Conservation (phyloP, 1,140 invertebrate species). For the Papilio polyxenes region DNA sequence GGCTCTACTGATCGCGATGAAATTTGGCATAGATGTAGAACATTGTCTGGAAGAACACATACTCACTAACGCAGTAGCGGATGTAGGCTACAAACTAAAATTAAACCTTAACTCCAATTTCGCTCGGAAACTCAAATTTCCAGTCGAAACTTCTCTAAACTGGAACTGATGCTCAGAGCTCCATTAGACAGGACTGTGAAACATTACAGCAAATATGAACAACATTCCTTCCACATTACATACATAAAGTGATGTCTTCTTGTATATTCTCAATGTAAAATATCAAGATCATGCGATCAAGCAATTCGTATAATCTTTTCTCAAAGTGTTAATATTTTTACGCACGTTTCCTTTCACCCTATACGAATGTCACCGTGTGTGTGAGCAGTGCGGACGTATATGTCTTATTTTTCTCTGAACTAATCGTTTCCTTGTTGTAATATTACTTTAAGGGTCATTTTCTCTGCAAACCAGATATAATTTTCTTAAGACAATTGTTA, state of each 20-base stretch:
- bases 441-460: not conserved
- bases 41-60: not conserved
- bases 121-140: not conserved
- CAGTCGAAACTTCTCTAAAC: not conserved
- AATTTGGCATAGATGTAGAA: not conserved
- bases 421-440: slow-evolving; percentile 36
- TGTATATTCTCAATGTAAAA: slow-evolving; percentile 39
- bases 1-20: no score
- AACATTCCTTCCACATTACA: no score
- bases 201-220: not conserved
- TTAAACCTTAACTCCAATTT: not conserved
- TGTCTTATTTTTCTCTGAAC: slow-evolving; percentile 38
- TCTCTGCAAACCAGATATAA: not conserved
- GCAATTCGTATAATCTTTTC: slow-evolving; percentile 47
- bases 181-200: not conserved
- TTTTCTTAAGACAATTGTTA: no score
- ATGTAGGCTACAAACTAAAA: not conserved
- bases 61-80: not conserved
- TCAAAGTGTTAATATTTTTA: slow-evolving; percentile 55
- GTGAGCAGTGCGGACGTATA: slow-evolving; percentile 41
- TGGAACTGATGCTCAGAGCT: not conserved
- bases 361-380: slow-evolving; percentile 49
- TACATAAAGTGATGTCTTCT: no score
- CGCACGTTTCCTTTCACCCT: slow-evolving; percentile 64
- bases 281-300: slow-evolving; percentile 55